Conservation (phyloP, 2,113 vertebrate species). For the Actenoides lindsayi region DNA sequence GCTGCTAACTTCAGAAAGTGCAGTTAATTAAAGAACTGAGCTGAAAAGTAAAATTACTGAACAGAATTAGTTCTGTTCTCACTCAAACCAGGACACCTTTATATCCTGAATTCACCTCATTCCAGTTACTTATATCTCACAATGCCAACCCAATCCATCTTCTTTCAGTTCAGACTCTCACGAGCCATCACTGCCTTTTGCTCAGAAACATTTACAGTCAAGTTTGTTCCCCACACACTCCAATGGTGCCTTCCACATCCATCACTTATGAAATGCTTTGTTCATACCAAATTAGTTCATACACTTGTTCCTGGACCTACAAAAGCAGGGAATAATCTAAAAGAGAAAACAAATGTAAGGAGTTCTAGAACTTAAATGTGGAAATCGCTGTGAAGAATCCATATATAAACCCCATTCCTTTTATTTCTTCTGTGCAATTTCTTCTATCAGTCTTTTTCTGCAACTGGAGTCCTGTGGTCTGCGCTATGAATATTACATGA, state of each 20-base stretch:
- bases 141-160: neutral
- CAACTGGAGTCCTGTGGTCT: neutral
- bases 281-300: neutral
- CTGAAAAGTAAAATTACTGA: too few relatives aligned
- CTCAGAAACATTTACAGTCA: neutral
- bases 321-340: neutral
- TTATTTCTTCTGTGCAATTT: neutral
- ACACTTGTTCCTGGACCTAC: neutral
- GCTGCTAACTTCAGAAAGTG: too few relatives aligned
- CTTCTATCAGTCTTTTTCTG: neutral
- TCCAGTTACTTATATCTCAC: neutral
- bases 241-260: neutral
- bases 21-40: too few relatives aligned
- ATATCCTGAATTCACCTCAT: neutral
- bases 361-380: neutral
- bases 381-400: neutral
- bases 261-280: neutral
- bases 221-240: neutral
- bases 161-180: neutral
- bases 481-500: neutral
- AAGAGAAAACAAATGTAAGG: neutral
- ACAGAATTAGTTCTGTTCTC: too few relatives aligned
- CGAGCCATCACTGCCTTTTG: neutral
- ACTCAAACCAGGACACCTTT: too few relatives aligned
- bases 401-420: neutral